Evolutionary conservation across 2,113 vertebrate species (phyloP).

Genomic region (Illadopsis cleaveri): DNA sequence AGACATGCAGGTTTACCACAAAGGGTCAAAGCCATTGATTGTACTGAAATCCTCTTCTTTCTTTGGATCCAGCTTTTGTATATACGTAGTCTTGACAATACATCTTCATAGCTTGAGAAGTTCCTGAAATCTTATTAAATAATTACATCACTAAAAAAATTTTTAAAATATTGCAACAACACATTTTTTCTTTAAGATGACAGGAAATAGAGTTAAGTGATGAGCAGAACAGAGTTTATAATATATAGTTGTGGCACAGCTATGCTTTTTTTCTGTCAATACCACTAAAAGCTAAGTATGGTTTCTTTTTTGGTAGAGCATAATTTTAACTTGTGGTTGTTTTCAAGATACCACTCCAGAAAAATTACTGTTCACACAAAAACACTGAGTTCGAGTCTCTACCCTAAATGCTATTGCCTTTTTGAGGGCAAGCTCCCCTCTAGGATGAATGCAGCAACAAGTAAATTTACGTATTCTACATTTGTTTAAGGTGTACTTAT

Average conservation of each 20-base stretch:
- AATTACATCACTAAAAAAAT: neutral
- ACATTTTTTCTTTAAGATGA: neutral
- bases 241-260: neutral
- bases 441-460: neutral
- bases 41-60: neutral
- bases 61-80: neutral
- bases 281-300: neutral
- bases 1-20: neutral
- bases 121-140: neutral
- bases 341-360: neutral
- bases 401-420: neutral
- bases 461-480: neutral
- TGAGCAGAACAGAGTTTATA: neutral
- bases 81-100: accelerated
- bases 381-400: neutral
- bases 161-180: neutral
- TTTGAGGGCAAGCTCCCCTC: neutral
- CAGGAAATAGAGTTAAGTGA: neutral
- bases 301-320: neutral
- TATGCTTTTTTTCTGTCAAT: neutral
- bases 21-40: neutral
- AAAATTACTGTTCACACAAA: neutral
- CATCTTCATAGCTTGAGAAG: neutral
- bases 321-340: neutral
- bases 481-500: neutral